Base-by-base conservation (phyloP, 2,888 invertebrate genomes). In the Noctua janthina region DNA sequence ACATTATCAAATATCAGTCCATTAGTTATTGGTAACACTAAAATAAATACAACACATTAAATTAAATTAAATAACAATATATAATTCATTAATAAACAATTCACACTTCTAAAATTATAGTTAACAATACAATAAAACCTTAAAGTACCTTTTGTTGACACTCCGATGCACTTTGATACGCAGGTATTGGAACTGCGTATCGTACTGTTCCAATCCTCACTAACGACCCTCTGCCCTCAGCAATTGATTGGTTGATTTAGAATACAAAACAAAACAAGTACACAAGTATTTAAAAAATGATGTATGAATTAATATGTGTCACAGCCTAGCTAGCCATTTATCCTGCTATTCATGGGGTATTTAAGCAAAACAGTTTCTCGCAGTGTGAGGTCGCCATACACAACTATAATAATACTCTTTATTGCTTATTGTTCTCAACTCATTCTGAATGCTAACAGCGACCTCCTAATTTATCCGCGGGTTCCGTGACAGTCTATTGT, bases 401-500 rank as follows among this genome's bases (percentile, higher is more conserved):
- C 39, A 73, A 75, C 79, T 74, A 77, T 88, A 79, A 59, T 85
- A 75, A 80, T 85, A 86, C 79, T 84, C 83, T 82, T 90, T 90
- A 92, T 90, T 88, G 88, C 90, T 89, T 87, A 92, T 90, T 91
- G 91, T 89, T 93, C 90, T 89, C 86, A 88, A 85, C 91, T 93
- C 93, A 92, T 93, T 94, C 84, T 85, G 89, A 92, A 94, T 94
- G 91, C 92, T 87, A 89, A 84, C 85, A 83, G 87, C 90, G 91
- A 91, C 89, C 91, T 90, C 92, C 91, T 93, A 93, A 94, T 93
- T 94, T 92, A 94, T 92, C 88, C 83, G 89, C 84, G 81, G 90
- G 93, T 90, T 93, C 92, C 92, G 91, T 87, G 89, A 86, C 86
- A 81, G 86, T 83, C 93, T 91, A 93, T 95, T 94, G 94, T 93